Base-by-base conservation (phyloP, 2,888 invertebrate genomes). In the Auanema freiburgensis region DNA sequence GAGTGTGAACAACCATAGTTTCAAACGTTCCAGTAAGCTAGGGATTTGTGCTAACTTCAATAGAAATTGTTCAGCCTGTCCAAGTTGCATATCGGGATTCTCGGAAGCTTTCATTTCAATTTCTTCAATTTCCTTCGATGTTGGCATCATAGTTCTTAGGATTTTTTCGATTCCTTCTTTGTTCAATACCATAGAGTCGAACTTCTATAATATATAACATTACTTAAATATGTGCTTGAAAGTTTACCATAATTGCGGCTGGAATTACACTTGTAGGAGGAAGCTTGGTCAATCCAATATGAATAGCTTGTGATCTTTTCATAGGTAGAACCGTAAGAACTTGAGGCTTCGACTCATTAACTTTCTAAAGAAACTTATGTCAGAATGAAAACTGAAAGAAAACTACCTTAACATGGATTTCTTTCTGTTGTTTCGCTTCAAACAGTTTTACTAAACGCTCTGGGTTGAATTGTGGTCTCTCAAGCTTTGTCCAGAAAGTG, bases 11-110 rank as follows among this genome's bases (percentile, higher is more conserved):
- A 95, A 91, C 98, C 98, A 99, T 69, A 99, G 88, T 85, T 92
- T 92, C 33, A 78, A 97, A 88, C 51, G 94, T 92, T 55, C 92
- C 90, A 76, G 56, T 66, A 99, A 88, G 86, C 97, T 96, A 50
- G 92, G 93, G 77, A 99, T 94, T 53, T 95, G 93, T 41, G 94
- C 92, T 72, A 99, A 87, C 21, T 93, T 95, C 50, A 98, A 88
- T n/a, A 99, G 89, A 85, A 98, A 98, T 86, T 98, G 95, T 85
- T 99, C 98, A 0, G 98, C 98, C 81, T 92, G 93, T 65, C 97
- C 76, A 97, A 67, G 93, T 86, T 92, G 92, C 76, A 92, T 86
- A 83, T 93, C 93, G 1, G 93, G 93, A 85, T 92, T 91, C 46
- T 91, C 89, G 80, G 91, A 90, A 87, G 54, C 58, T 43, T 73